Evolutionary conservation across 2,797 vertebrate genomes (phyloP).

Genomic region (Microtus californicus): DNA sequence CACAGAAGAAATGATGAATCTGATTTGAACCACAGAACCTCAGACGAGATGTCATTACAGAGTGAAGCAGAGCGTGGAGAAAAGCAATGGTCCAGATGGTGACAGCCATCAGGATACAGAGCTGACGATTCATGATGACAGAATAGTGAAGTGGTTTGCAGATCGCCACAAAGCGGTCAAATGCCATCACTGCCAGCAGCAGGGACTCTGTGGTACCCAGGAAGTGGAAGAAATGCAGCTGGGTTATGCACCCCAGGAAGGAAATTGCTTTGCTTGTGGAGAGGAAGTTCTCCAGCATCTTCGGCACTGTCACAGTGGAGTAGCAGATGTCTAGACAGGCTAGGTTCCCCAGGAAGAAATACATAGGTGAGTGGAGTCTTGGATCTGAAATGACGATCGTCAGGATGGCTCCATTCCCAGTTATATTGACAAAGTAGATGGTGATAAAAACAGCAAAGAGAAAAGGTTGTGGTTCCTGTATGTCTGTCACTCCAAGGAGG

Average conservation of each 20-base stretch:
- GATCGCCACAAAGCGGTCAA: conserved; percentile 4
- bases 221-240: conserved; percentile 29
- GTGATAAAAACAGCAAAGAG: conserved; percentile 70
- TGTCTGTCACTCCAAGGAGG: conserved; percentile 61
- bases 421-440: conserved; percentile 64
- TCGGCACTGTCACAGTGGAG: conserved; percentile 76
- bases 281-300: conserved; percentile 74
- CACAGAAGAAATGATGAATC: conserved; percentile 78
- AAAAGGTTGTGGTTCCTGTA: conserved; percentile 27
- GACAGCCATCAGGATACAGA: neutral
- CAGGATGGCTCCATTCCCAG: conserved; percentile 74
- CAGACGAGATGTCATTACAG: neutral
- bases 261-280: conserved; percentile 63
- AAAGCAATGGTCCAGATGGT: neutral
- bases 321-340: conserved; percentile 78
- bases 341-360: conserved; percentile 80
- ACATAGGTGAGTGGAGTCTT: conserved; percentile 79
- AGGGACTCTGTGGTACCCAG: neutral
- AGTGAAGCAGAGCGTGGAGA: conserved; percentile 1
- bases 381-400: conserved; percentile 38
- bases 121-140: neutral
- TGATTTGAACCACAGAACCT: neutral
- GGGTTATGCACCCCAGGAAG: conserved; percentile 69
- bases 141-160: neutral
- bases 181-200: conserved; percentile 29